These are phyloP conservation scores for Mactra quadrangularis DNA, from an alignment of 1,140 invertebrate genomes.

Conservation along the genomic window DNA sequence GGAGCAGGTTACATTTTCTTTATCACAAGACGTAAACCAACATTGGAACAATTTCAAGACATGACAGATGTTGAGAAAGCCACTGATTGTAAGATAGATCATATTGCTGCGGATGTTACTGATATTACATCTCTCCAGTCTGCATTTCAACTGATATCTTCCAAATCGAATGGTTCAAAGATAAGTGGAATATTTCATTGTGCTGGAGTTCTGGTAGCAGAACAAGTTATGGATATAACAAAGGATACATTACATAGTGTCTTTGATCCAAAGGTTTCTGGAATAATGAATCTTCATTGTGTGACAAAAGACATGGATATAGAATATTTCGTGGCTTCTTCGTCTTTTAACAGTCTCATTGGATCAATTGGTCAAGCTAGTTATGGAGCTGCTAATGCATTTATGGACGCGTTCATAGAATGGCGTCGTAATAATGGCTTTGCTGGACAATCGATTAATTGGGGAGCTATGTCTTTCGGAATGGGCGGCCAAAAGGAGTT, in stretches of 20 bases:
- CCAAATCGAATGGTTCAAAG: not conserved
- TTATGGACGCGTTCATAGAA: conserved; percentile 41
- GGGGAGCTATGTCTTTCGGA: conserved; percentile 46
- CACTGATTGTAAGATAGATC: not conserved
- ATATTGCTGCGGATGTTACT: conserved; percentile 2
- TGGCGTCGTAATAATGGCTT: conserved; percentile 41
- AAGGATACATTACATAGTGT: conserved; percentile 16
- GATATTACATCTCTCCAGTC: conserved; percentile 1
- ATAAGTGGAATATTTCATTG: conserved; percentile 51
- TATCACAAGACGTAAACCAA: conserved; percentile 7
- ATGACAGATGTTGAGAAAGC: not conserved
- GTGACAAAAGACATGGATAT: not conserved
- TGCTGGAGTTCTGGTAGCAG: conserved; percentile 24
- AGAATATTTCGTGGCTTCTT: conserved; percentile 54
- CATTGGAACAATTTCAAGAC: not conserved
- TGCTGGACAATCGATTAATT: conserved; percentile 50
- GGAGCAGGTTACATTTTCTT: not conserved
- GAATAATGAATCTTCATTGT: conserved; percentile 36
- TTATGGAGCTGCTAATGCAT: conserved; percentile 57
- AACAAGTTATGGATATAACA: not conserved
- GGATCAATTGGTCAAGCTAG: conserved; percentile 50
- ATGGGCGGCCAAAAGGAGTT: conserved; percentile 2
- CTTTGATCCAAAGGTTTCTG: conserved; percentile 27
- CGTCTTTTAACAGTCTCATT: conserved; percentile 52
- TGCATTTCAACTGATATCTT: not conserved